Conservation (phyloP, 2,113 vertebrate genomes). For the Eulemur macaco region DNA sequence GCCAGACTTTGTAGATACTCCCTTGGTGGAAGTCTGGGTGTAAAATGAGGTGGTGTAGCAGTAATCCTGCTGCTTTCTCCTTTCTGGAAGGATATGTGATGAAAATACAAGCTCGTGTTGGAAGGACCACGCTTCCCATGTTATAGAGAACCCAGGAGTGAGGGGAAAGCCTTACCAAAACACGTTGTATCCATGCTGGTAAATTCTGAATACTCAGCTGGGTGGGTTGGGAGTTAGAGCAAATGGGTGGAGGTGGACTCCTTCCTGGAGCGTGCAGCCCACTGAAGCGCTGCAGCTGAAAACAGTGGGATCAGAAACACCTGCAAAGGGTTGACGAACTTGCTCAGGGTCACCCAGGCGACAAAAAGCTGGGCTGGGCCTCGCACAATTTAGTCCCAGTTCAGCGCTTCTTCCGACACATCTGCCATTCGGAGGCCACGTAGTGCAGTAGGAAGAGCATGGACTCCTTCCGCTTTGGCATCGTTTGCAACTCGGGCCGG, state of each 20-base stretch:
- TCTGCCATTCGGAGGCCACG: background rate
- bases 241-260: background rate
- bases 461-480: background rate
- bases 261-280: background rate
- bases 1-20: background rate
- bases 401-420: background rate
- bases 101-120: background rate
- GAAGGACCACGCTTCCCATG: background rate
- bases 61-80: background rate
- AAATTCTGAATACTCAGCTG: background rate
- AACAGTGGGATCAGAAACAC: background rate
- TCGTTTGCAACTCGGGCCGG: background rate
- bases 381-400: background rate
- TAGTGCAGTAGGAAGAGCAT: background rate
- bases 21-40: background rate
- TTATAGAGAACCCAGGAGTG: background rate
- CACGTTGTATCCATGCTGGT: background rate
- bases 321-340: background rate
- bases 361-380: background rate
- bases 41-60: background rate
- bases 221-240: background rate
- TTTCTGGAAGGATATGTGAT: background rate
- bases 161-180: background rate
- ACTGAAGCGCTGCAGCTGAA: background rate
- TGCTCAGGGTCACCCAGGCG: background rate